Conservation (phyloP, 2,888 invertebrate genomes). For the Acrobasis suavella region DNA sequence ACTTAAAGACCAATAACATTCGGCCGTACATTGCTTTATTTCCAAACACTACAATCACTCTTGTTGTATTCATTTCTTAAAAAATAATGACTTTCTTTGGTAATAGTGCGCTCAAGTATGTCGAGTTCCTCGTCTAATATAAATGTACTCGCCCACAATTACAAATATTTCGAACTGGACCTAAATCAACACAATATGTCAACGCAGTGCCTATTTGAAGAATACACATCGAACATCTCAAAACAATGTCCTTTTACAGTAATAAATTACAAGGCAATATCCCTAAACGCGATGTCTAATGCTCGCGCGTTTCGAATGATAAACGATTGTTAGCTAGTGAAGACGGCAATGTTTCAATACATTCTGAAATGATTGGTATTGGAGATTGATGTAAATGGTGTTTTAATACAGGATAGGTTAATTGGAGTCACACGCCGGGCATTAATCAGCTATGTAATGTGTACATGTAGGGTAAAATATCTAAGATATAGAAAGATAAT, state of each 20-base stretch:
- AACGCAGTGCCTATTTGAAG: neutral
- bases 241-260: slow-evolving; percentile 23
- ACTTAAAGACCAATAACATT: too few species aligned
- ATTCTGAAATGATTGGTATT: neutral
- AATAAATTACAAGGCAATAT: neutral
- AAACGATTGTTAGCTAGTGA: neutral
- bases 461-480: neutral
- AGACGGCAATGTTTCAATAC: slow-evolving; percentile 12
- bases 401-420: slow-evolving; percentile 36
- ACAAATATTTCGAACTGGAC: slow-evolving; percentile 8
- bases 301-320: neutral
- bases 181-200: slow-evolving; percentile 2
- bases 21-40: too few species aligned
- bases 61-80: too few species aligned
- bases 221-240: slow-evolving; percentile 23
- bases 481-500: neutral
- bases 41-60: too few species aligned
- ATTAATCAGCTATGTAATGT: slow-evolving; percentile 16
- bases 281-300: slow-evolving; percentile 4
- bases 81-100: neutral
- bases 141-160: neutral
- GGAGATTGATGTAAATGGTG: slow-evolving; percentile 28
- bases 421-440: slow-evolving; percentile 32
- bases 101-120: neutral
- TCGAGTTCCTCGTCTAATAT: neutral